Percentiles rank a stretch among this genome's conserved stretches.
Evolutionary conservation across 2,113 vertebrate genomes (phyloP).

Genomic region (Ellobius talpinus): DNA sequence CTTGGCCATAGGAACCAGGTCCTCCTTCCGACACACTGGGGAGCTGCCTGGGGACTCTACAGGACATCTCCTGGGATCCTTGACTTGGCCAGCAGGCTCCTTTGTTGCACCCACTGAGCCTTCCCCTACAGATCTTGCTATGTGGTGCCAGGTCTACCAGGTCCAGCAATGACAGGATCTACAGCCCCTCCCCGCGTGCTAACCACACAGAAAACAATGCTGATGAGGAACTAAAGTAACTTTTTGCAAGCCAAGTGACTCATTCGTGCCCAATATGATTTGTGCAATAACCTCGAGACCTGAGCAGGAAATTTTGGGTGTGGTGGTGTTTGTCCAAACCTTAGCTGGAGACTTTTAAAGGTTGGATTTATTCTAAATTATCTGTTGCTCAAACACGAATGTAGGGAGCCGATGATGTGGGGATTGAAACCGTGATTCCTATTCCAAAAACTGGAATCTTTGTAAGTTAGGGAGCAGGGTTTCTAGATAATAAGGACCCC

Average conservation of each 20-base stretch:
- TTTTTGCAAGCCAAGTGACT: conserved; percentile 48
- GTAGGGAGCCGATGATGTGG: background rate
- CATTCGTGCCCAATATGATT: background rate
- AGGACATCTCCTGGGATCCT: background rate
- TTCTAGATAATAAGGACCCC: background rate
- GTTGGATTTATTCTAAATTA: background rate
- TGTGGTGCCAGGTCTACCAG: background rate
- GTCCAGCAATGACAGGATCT: background rate
- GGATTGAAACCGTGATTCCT: background rate
- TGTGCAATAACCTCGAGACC: background rate
- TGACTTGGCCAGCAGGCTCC: background rate
- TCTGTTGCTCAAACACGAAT: background rate
- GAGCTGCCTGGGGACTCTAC: no score
- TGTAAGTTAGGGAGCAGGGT: conserved; percentile 41
- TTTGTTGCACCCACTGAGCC: background rate
- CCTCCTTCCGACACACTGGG: accelerated
- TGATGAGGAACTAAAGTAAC: background rate
- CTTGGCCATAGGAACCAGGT: background rate
- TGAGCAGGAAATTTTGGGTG: background rate
- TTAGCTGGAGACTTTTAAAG: background rate
- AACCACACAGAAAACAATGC: background rate
- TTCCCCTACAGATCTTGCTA: background rate
- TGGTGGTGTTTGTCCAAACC: background rate
- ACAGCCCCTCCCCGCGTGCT: background rate
- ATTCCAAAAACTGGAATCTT: conserved; percentile 11